phyloP scores from a whole-genome alignment of 2,888 invertebrate species.

The Gymnoscelis rufifasciata region DNA sequence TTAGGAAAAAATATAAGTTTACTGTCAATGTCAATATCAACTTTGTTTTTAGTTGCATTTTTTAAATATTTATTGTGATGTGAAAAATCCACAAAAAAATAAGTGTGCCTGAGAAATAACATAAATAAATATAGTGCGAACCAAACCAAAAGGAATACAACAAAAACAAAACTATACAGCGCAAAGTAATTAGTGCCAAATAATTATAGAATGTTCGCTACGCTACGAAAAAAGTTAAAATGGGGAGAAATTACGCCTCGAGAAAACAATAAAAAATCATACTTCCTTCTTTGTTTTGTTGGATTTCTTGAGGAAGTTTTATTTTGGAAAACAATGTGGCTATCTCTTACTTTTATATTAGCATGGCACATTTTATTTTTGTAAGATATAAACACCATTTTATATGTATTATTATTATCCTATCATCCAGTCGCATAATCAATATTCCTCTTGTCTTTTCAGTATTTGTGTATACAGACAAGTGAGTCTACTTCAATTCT shows the following conservation, averaged over 20 bases:
- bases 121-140: background rate
- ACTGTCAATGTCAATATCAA: too few species aligned
- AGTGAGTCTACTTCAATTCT: conserved; percentile 53
- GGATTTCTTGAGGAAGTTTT: conserved; percentile 65
- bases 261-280: conserved; percentile 45
- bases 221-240: conserved; percentile 52
- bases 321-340: conserved; percentile 66
- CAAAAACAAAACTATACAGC: background rate
- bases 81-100: background rate
- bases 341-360: conserved; percentile 54
- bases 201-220: conserved; percentile 49
- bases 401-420: too few species aligned
- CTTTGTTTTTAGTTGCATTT: too few species aligned
- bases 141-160: background rate
- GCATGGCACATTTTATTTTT: conserved; percentile 52
- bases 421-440: too few species aligned
- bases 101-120: too few species aligned
- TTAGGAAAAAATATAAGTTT: too few species aligned
- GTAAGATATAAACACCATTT: conserved; percentile 54
- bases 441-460: conserved; percentile 30
- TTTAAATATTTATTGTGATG: too few species aligned
- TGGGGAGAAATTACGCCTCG: conserved; percentile 44
- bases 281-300: conserved; percentile 49
- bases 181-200: background rate
- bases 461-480: conserved; percentile 56